These are phyloP conservation scores for cattle (Bos taurus) DNA, from an alignment of 2,113 vertebrate genomes.

Conservation along the genomic window DNA sequence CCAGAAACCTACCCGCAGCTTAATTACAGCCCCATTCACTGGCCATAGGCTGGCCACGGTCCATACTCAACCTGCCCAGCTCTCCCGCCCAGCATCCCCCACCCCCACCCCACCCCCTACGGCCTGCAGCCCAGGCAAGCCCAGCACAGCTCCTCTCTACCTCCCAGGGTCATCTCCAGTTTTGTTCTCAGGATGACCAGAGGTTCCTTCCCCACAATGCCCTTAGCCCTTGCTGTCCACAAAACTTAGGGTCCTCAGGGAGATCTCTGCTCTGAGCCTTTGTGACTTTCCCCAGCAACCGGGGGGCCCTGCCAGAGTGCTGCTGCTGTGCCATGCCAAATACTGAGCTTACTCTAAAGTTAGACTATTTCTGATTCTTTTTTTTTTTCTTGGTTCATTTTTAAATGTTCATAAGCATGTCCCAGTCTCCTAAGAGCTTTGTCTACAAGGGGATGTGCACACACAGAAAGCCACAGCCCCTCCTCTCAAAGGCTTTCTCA, in stretches of 20 bases:
- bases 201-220: not conserved
- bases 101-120: not conserved
- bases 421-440: not conserved
- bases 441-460: not conserved
- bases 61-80: slow-evolving; percentile 7
- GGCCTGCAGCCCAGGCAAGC: not conserved
- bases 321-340: not conserved
- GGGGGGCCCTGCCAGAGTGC: not conserved
- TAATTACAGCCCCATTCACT: slow-evolving; percentile 48
- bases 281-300: not conserved
- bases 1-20: slow-evolving; percentile 54
- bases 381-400: not conserved
- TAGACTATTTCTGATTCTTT: not conserved
- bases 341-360: not conserved
- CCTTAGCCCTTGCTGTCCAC: not conserved
- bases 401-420: not conserved
- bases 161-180: not conserved
- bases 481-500: not conserved
- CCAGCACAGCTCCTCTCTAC: not conserved
- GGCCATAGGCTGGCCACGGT: slow-evolving; percentile 5
- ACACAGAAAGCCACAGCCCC: slow-evolving; percentile 41
- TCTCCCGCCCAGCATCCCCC: not conserved
- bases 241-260: not conserved
- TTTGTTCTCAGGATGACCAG: not conserved
- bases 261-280: not conserved